A percentile compares a stretch with the other conserved stretches of the same genome.
Conservation (phyloP, 2,888 invertebrate species). For the Hipparchia sbordonii region DNA sequence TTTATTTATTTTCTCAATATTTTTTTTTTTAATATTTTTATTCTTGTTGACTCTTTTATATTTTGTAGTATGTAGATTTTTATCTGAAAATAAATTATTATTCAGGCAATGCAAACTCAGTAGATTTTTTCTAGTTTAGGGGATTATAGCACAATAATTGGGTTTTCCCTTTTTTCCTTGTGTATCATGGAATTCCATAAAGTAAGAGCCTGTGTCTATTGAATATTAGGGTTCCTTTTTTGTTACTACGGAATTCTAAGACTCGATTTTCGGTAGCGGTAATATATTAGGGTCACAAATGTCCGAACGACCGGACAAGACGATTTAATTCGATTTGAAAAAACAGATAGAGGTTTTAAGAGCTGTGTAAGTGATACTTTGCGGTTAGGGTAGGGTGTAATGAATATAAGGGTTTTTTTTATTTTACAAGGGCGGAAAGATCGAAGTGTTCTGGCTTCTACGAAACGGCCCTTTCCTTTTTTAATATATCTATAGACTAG, state of each 20-base stretch:
- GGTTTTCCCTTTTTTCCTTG: no score
- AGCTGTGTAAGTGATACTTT: conserved; percentile 27
- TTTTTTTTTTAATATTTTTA: no score
- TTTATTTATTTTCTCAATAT: no score
- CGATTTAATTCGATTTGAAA: conserved; percentile 28
- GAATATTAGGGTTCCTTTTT: background rate
- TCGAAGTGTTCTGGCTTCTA: background rate
- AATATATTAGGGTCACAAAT: conserved; percentile 15
- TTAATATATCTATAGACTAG: no score
- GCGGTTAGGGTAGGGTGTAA: conserved; percentile 9
- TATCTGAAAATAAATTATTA: no score
- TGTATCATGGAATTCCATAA: no score
- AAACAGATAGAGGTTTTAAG: conserved; percentile 30
- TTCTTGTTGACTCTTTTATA: no score
- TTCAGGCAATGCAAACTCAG: no score
- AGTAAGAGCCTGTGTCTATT: no score
- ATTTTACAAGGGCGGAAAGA: background rate
- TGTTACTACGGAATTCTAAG: background rate
- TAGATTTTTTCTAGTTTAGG: no score
- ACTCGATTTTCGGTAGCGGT: background rate
- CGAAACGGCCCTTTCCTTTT: no score
- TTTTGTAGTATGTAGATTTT: no score
- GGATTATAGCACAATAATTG: background rate
- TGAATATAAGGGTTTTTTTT: conserved; percentile 9
- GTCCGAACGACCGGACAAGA: conserved; percentile 18